phyloP scores from a whole-genome alignment of 2,113 vertebrate genomes.

The Neogale vison region DNA sequence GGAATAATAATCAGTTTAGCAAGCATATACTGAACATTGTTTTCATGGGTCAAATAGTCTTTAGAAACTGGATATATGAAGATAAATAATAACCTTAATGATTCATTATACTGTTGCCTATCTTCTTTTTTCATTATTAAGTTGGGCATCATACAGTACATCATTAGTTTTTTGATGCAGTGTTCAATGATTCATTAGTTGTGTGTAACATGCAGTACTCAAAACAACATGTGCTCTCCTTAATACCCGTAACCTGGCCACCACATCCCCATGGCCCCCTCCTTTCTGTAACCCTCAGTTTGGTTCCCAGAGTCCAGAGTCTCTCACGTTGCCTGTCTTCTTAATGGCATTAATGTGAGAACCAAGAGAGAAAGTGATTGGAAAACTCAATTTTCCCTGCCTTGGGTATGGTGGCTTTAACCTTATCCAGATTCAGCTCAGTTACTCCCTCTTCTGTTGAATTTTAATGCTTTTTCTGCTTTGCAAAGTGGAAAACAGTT shows the following conservation, averaged over 20 bases:
- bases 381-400: not conserved
- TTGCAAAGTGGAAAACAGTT: slow-evolving; percentile 4
- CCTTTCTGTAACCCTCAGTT: too few species aligned
- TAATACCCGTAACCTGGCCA: too few species aligned
- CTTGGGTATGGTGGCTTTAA: not conserved
- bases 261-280: too few species aligned
- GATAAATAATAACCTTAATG: not conserved
- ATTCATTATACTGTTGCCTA: not conserved
- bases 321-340: not conserved
- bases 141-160: too few species aligned
- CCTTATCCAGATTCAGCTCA: not conserved
- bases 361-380: not conserved
- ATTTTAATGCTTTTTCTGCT: not conserved
- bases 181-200: too few species aligned
- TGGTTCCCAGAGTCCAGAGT: too few species aligned
- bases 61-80: not conserved
- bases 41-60: not conserved
- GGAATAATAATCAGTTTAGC: not conserved
- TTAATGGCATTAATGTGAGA: not conserved
- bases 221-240: too few species aligned
- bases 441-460: not conserved
- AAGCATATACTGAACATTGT: not conserved
- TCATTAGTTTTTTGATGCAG: too few species aligned
- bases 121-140: too few species aligned
- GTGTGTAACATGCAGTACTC: too few species aligned